Percentiles rank a stretch among this genome's conserved stretches.
Conservation (phyloP, 2,888 invertebrate genomes). For the Macaria liturata region DNA sequence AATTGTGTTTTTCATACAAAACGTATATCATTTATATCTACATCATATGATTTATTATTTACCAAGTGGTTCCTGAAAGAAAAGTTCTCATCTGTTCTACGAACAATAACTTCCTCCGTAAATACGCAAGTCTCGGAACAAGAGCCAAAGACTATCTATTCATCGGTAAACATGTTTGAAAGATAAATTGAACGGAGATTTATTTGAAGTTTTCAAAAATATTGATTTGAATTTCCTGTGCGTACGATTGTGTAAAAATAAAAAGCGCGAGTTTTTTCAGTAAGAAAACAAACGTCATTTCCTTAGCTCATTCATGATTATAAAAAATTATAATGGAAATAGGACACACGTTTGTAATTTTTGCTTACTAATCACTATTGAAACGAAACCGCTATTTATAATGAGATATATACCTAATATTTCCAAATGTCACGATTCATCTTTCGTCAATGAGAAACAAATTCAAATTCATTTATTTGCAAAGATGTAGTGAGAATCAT, state of each 20-base stretch:
- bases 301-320: constrained; percentile 3
- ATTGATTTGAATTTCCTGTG: constrained; percentile 25
- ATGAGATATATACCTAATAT: too few relatives aligned
- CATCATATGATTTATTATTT: too few relatives aligned
- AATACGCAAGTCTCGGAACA: constrained; percentile 17
- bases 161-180: constrained; percentile 19
- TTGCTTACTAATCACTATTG: too few relatives aligned
- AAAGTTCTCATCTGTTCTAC: constrained; percentile 5
- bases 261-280: constrained; percentile 1
- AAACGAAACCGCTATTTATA: too few relatives aligned
- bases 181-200: constrained; percentile 20
- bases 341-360: too few relatives aligned
- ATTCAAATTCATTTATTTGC: too few relatives aligned
- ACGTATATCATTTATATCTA: too few relatives aligned
- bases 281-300: constrained; percentile 9
- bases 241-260: constrained; percentile 3
- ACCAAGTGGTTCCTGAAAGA: not conserved
- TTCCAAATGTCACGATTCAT: too few relatives aligned
- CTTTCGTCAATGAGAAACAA: too few relatives aligned
- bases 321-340: too few relatives aligned
- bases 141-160: constrained; percentile 11
- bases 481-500: too few relatives aligned
- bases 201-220: constrained; percentile 16
- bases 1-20: too few relatives aligned
- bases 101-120: constrained; percentile 17